Conservation (phyloP, 2,113 vertebrate species). For the Dipodomys ordii region DNA sequence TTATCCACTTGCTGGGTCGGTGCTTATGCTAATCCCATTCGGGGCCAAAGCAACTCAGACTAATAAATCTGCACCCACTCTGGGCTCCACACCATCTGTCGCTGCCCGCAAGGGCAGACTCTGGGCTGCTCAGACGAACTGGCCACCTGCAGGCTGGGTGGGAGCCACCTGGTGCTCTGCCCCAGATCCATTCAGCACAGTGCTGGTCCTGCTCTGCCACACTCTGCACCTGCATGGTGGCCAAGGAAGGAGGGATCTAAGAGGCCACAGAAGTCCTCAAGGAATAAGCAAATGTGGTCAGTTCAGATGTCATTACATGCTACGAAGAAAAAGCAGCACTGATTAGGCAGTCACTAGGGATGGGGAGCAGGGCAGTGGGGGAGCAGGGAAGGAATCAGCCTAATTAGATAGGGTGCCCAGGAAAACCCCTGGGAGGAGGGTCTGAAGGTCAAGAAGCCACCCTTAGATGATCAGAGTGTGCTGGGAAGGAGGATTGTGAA, state of each 20-base stretch:
- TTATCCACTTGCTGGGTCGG: slow-evolving; percentile 55
- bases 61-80: slow-evolving; percentile 28
- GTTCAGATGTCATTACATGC: no score
- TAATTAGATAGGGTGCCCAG: neutral
- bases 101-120: neutral
- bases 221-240: neutral
- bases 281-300: neutral
- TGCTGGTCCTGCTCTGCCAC: neutral
- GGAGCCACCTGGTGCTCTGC: neutral
- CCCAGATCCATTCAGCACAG: neutral
- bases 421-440: neutral
- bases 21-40: slow-evolving; percentile 77
- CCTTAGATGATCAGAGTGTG: rapidly evolving
- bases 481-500: neutral
- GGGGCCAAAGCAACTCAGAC: slow-evolving; percentile 69
- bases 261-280: no score
- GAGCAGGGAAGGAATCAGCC: neutral
- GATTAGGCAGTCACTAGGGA: neutral
- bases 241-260: neutral
- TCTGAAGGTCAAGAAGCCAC: neutral
- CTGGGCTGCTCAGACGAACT: neutral
- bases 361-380: no score
- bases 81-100: slow-evolving; percentile 67
- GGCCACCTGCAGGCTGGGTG: neutral
- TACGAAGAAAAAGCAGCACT: no score